Evolutionary conservation across 2,797 vertebrate genomes (phyloP), one percentile per base, ranked within the genome.

Genomic region (Monodelphis domestica): DNA sequence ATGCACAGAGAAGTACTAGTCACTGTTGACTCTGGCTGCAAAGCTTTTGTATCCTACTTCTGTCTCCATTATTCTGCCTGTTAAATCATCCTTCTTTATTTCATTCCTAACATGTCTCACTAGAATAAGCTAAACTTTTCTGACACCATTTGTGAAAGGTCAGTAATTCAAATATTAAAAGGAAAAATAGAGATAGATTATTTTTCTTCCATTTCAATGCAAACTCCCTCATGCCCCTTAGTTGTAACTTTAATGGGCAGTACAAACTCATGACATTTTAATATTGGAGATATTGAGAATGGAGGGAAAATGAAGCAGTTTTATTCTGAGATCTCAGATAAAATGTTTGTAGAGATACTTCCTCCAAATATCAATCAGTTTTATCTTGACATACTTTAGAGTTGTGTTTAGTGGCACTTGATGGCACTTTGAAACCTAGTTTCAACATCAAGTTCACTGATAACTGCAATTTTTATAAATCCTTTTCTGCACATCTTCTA

Each of bases 71-170:
- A 38, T 45, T 38, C 17, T 70, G 14, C n/a, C 6, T 15, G 70
- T 6, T 11, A 78, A 21, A 45, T 45, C 38, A 45, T 0, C 87
- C 9, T 90, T 30, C 4, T 56, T 70, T 87, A 89, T 94, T 84
- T 53, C n/a, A 38, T 38, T 70, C 63, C 6, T 94, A 53, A 63
- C 30, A 92, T 89, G 91, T 93, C 93, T 88, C 55, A 93, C 3
- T 3, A 94, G 54, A 89, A n/a, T 87, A 54, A 91, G 91, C 30
- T 55, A 93, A 54, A 30, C 11, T 50, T 59, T 2, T 51, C 55
- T 56, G 50, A 78, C 17, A 14, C 54, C 92, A 87, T 89, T 89
- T 30, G 55, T 7, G 56, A 54, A 70, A 89, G 52, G 89, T 91
- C 54, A 94, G 1, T 24, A 94, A 84, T 5, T 38, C 87, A 24